These are phyloP conservation scores for Sciaenops ocellatus DNA, from an alignment of 2,797 vertebrate genomes.

Conservation along the genomic window DNA sequence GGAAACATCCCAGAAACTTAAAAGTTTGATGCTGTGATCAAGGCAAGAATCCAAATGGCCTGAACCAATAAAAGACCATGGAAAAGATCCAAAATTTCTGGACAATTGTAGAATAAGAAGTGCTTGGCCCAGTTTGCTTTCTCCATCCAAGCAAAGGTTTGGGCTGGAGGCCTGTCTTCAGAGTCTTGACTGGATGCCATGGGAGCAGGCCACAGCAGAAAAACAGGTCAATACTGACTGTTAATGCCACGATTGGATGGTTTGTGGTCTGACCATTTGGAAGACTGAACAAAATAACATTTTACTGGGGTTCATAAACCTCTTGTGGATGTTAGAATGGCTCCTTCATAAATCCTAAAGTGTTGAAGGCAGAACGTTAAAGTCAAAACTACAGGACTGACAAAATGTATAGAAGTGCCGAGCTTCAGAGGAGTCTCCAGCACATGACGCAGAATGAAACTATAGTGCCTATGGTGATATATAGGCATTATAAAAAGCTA, in stretches of 20 bases:
- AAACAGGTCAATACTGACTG: constrained; percentile 83
- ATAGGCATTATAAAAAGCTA: constrained; percentile 49
- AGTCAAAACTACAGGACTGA: constrained; percentile 63
- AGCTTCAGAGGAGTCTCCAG: constrained; percentile 34
- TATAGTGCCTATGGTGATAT: constrained; percentile 34
- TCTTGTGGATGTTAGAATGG: constrained; percentile 78
- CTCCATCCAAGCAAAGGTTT: constrained; percentile 73
- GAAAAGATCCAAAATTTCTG: constrained; percentile 69
- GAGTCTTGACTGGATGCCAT: constrained; percentile 79
- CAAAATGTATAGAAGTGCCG: constrained; percentile 54
- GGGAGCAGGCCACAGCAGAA: constrained; percentile 75
- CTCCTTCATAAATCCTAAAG: constrained; percentile 80
- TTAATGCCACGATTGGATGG: constrained; percentile 82
- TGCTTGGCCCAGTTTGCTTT: constrained; percentile 61
- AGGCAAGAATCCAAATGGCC: constrained; percentile 66
- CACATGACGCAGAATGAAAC: constrained; percentile 38
- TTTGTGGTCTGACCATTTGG: constrained; percentile 84
- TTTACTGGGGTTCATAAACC: constrained; percentile 86
- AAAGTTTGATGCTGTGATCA: constrained; percentile 71
- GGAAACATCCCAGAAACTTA: constrained; percentile 65
- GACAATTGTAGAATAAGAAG: constrained; percentile 73
- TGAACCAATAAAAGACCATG: constrained; percentile 73
- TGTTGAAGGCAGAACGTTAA: constrained; percentile 81
- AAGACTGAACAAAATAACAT: constrained; percentile 82
- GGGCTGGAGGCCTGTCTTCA: constrained; percentile 71